phyloP scores from a whole-genome alignment of 2,113 vertebrate genomes.

The Galemys pyrenaicus region DNA sequence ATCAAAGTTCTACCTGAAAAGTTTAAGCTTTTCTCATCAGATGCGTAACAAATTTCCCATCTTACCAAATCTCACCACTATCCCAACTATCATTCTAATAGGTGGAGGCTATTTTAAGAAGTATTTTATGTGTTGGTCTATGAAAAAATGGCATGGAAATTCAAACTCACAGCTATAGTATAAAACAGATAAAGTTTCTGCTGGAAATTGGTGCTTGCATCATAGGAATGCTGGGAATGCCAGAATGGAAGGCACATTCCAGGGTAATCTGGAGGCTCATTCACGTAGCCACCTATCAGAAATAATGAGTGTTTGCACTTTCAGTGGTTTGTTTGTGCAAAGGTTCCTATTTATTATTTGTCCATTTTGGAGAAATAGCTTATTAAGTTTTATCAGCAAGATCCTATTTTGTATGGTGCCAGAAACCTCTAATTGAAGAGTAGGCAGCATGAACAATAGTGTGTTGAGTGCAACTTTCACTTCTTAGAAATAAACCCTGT shows the following conservation, averaged over 20 bases:
- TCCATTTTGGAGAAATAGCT: constrained; percentile 14
- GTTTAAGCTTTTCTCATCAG: neutral
- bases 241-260: constrained; percentile 44
- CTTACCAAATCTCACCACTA: neutral
- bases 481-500: neutral
- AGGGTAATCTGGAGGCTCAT: constrained; percentile 65
- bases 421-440: neutral
- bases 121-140: neutral
- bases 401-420: neutral
- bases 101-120: neutral
- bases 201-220: neutral
- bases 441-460: neutral
- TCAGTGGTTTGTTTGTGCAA: constrained; percentile 60
- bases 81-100: neutral
- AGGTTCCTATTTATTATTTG: constrained; percentile 52
- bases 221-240: constrained; percentile 43
- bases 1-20: neutral
- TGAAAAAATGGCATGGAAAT: neutral
- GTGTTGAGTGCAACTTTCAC: neutral
- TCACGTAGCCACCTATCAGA: neutral
- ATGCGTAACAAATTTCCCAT: neutral
- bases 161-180: neutral
- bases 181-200: neutral
- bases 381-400: neutral
- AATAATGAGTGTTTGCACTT: constrained; percentile 66